Percentiles rank a stretch among this genome's conserved stretches.
Evolutionary conservation across 2,888 invertebrate species (phyloP).

Genomic region (Oligia fasciuncula): DNA sequence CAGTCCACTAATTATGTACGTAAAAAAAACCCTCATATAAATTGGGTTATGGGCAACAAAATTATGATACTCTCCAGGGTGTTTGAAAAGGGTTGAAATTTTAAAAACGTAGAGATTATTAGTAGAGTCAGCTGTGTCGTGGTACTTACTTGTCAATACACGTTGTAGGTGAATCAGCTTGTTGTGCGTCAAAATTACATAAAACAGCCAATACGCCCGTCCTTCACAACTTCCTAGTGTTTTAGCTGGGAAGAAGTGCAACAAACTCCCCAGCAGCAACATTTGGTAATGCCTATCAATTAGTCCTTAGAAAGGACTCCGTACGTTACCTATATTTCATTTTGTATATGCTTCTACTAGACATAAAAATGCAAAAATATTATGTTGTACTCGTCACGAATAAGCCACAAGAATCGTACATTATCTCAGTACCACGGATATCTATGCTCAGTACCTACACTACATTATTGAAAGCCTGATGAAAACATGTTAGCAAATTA

Average conservation of each 20-base stretch:
- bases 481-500: constrained; percentile 39
- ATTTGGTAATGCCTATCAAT: background rate
- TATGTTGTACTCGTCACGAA: background rate
- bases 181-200: background rate
- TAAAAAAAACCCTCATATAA: background rate
- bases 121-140: background rate
- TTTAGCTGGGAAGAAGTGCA: background rate
- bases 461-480: constrained; percentile 36
- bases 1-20: background rate
- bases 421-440: background rate
- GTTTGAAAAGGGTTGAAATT: background rate
- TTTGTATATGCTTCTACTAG: background rate
- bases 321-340: background rate
- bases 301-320: no score
- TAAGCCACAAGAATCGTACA: background rate
- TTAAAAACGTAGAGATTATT: no score
- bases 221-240: background rate
- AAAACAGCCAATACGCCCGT: background rate
- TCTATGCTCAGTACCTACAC: no score
- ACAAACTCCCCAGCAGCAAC: background rate
- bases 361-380: background rate
- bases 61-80: background rate
- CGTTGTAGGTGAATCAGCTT: constrained; percentile 75
- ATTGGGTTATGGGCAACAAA: background rate
- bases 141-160: constrained; percentile 82